Conservation (phyloP, 2,797 vertebrate genomes). For the Graptemys geographica region DNA sequence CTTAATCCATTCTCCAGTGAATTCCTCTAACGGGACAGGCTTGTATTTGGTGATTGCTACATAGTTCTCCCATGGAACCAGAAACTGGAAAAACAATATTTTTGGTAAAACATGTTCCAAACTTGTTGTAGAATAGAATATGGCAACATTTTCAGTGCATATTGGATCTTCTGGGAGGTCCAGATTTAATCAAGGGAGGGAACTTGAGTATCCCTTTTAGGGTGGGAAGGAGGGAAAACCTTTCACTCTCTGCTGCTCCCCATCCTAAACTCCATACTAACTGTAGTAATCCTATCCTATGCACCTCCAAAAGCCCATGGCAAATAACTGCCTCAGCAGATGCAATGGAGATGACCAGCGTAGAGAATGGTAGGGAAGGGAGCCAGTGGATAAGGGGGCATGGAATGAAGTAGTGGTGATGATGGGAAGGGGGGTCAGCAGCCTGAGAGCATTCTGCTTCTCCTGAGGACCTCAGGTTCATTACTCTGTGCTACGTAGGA, state of each 20-base stretch:
- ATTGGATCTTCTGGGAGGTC: background rate
- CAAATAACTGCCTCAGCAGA: slow-evolving; percentile 47
- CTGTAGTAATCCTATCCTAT: background rate
- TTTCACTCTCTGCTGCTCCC: background rate
- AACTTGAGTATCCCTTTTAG: background rate
- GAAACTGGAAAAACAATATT: slow-evolving; percentile 29
- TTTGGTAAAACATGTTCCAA: slow-evolving; percentile 26
- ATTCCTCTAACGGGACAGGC: background rate
- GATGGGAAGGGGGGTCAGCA: background rate
- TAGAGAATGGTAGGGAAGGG: slow-evolving; percentile 27
- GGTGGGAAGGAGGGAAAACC: background rate
- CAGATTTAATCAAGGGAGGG: background rate
- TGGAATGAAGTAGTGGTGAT: background rate
- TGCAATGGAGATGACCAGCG: slow-evolving; percentile 15
- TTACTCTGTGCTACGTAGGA: background rate
- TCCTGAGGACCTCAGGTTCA: background rate
- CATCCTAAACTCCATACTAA: background rate
- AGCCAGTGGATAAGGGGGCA: slow-evolving; percentile 13
- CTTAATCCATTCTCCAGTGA: slow-evolving; percentile 42
- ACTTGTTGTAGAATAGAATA: background rate
- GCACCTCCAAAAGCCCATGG: slow-evolving; percentile 19
- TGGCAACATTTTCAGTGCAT: background rate
- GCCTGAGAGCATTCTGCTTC: background rate
- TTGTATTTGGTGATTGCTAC: slow-evolving; percentile 40
- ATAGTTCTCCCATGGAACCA: background rate